These are phyloP conservation scores for Lithodes maja DNA, from an alignment of 2,888 invertebrate species.

Conservation along the genomic window DNA sequence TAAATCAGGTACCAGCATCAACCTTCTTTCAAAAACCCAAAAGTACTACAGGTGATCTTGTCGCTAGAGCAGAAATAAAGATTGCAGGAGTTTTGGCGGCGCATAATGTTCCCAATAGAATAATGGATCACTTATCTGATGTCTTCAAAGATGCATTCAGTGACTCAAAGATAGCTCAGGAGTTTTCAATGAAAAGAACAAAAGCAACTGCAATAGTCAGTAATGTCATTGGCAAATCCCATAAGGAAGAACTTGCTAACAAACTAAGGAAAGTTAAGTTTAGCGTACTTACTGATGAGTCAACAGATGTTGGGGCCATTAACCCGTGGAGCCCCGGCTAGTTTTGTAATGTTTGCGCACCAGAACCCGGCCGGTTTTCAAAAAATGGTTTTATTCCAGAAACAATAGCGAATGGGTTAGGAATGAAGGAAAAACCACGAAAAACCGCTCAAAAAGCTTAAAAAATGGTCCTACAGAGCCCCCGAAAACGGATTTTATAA, in stretches of 20 bases:
- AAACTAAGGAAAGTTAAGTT: not conserved
- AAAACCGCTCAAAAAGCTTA: too few species aligned
- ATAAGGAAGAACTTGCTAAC: slow-evolving; percentile 11
- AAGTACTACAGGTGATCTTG: slow-evolving; percentile 3
- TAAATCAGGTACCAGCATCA: not conserved
- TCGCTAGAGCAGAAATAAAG: slow-evolving; percentile 32
- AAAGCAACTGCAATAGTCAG: slow-evolving; percentile 27
- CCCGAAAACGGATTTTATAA: too few species aligned
- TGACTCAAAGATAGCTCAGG: slow-evolving; percentile 32
- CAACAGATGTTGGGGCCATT: slow-evolving; percentile 32
- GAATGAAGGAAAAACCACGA: too few species aligned
- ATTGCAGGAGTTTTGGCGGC: slow-evolving; percentile 8
- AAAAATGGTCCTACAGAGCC: too few species aligned
- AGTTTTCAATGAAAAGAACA: slow-evolving; percentile 27
- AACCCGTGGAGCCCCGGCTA: too few species aligned
- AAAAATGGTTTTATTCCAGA: too few species aligned
- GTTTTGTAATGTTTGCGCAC: too few species aligned
- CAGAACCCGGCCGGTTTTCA: too few species aligned
- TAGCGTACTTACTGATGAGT: slow-evolving; percentile 27
- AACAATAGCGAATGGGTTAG: too few species aligned
- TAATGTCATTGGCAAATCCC: slow-evolving; percentile 23
- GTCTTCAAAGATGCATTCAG: slow-evolving; percentile 16
- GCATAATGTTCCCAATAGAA: not conserved
- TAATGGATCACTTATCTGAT: slow-evolving; percentile 8
- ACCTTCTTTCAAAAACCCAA: not conserved